phyloP scores from a whole-genome alignment of 2,113 vertebrate genomes.

The Octodon degus region DNA sequence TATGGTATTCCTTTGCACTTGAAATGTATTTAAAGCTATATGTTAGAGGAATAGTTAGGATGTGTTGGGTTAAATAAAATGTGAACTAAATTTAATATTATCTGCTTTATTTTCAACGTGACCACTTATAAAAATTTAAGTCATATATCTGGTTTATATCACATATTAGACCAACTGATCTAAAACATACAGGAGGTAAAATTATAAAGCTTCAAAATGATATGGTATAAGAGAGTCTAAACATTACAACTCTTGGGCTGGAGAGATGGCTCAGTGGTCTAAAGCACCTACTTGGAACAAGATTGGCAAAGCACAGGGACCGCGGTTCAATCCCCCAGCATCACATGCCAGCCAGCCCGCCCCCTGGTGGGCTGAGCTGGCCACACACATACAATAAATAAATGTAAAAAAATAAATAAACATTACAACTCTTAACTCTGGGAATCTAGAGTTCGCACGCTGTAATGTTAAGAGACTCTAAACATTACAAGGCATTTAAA shows the following conservation, averaged over 20 bases:
- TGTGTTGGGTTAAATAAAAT: slow-evolving; percentile 44
- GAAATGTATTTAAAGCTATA: background rate
- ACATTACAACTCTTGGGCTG: background rate
- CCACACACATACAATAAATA: too few species aligned
- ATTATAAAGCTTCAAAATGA: slow-evolving; percentile 45
- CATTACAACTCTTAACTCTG: background rate
- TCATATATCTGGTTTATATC: background rate
- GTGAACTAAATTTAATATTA: slow-evolving; percentile 30
- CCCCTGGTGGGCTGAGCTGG: too few species aligned
- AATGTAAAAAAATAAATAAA: too few species aligned
- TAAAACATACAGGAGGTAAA: slow-evolving; percentile 48
- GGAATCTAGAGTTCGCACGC: too few species aligned
- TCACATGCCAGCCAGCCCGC: too few species aligned
- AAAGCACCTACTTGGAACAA: too few species aligned
- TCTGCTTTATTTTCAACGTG: background rate
- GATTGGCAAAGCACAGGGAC: too few species aligned
- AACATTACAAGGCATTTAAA: background rate
- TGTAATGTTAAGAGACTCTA: background rate
- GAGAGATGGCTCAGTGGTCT: too few species aligned
- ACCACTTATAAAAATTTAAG: background rate
- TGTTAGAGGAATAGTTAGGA: background rate
- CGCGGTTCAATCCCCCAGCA: too few species aligned
- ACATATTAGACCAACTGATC: background rate
- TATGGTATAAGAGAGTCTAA: background rate
- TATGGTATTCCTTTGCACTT: background rate